Evolutionary conservation across 2,113 vertebrate genomes (phyloP).

Genomic region (Ochotona princeps): DNA sequence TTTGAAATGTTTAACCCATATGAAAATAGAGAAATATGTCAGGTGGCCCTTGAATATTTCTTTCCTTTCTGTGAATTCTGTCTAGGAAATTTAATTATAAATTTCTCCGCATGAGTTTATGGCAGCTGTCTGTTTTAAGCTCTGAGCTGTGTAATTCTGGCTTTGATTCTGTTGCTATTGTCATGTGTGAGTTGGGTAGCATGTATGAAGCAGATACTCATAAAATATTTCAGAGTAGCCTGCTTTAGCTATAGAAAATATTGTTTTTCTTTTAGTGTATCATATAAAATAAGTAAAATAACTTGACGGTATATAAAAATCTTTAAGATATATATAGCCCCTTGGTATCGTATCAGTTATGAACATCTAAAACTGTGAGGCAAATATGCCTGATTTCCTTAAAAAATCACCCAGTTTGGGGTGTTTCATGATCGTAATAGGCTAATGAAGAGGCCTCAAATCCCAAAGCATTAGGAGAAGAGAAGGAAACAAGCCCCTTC

Average conservation of each 20-base stretch:
- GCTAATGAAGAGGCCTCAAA: too few species aligned
- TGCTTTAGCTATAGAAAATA: neutral
- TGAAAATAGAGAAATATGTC: neutral
- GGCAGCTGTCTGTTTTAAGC: neutral
- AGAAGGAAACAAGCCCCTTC: neutral
- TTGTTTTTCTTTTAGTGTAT: neutral
- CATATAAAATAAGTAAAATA: neutral
- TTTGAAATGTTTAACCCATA: neutral
- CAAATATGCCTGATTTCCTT: too few species aligned
- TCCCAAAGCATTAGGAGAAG: too few species aligned
- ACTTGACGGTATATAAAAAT: neutral
- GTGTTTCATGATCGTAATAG: too few species aligned
- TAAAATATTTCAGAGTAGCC: neutral
- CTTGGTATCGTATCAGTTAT: neutral
- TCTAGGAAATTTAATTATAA: neutral
- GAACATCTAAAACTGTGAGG: too few species aligned
- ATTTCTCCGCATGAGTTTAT: neutral
- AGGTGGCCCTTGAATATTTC: constrained; percentile 30
- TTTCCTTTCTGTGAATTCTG: neutral
- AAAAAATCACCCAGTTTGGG: too few species aligned
- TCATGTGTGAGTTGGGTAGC: neutral
- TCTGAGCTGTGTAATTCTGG: neutral
- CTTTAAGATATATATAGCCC: neutral
- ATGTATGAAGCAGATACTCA: constrained; percentile 9
- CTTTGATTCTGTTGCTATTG: neutral